Evolutionary conservation across 1,140 invertebrate species (phyloP), one percentile per base, ranked within the genome.

Genomic region (Zaprionus capensis): DNA sequence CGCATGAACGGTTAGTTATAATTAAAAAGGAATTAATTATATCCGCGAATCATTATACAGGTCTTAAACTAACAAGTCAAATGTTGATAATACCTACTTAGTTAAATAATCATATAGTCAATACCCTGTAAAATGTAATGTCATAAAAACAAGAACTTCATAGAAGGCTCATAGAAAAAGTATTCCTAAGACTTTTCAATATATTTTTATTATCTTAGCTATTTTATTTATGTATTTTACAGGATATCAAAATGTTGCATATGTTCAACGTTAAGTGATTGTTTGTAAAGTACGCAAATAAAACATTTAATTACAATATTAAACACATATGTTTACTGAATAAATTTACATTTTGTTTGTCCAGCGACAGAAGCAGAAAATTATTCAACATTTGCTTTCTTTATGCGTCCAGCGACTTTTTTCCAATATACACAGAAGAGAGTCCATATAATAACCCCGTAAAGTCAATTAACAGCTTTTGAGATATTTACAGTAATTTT

Each of bases 401-500:
- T 51, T 51, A 51, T 51, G 46, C 4, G n/a, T 14, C 15, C 41
- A 46, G n/a, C 31, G 36, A 59, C 24, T 55, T 56, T 55, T 26
- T 24, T n/a, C 20, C 24, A 15, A 15, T 56, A 9, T 11, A 15
- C 14, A 9, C 5, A 24, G 51, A 14, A 6, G 12, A 6, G 1
- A 61, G 67, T 71, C 53, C 53, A 24, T 49, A 38, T 36, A 26
- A 14, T 59, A 73, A 81, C 26, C 53, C 24, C 57, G 61, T 76
- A 70, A 74, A 77, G 71, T 68, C 63, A 83, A 80, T 84, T 81
- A 74, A 68, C 55, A 57, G 72, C 73, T 84, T 84, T 67, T 61
- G 69, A 73, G 81, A 78, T 84, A 84, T 84, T 84, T 78, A 84
- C 82, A 69, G 76, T 72, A 61, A 82, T 79, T 80, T 83, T 73